phyloP scores from a whole-genome alignment of 2,797 vertebrate genomes.

The Phrynocephalus guinanensis region DNA sequence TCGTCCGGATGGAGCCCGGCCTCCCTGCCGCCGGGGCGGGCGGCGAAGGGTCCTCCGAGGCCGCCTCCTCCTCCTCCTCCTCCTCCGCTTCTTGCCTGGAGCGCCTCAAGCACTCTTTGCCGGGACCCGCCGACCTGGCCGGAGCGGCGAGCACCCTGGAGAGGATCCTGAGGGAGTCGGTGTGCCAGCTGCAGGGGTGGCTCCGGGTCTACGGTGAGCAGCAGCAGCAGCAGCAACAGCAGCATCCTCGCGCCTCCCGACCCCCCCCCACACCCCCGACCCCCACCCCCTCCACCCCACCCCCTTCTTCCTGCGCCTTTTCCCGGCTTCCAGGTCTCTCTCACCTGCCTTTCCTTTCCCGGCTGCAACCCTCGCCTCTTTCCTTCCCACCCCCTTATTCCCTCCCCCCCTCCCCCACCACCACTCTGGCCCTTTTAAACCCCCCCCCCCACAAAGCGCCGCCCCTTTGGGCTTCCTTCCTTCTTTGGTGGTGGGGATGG shows the following conservation, averaged over 20 bases:
- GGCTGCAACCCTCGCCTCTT: constrained; percentile 5
- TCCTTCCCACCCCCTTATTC: neutral
- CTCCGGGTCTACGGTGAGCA: constrained; percentile 90
- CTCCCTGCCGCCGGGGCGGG: constrained; percentile 40
- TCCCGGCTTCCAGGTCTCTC: no score
- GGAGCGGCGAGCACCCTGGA: constrained; percentile 82
- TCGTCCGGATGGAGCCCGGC: neutral
- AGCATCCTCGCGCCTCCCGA: fast-evolving
- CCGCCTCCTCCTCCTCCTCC: no score
- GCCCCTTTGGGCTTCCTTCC: neutral
- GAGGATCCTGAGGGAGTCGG: constrained; percentile 87
- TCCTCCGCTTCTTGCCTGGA: constrained; percentile 53
- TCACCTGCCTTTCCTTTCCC: neutral
- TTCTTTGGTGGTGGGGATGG: neutral
- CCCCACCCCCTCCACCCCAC: no score
- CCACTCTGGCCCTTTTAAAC: no score
- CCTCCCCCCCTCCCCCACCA: neutral
- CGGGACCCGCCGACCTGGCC: constrained; percentile 78
- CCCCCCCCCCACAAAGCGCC: neutral
- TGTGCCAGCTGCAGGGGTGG: constrained; percentile 94
- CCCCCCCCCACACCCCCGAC: fast-evolving
- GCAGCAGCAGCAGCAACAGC: neutral
- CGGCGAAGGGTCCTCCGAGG: constrained; percentile 53
- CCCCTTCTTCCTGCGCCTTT: neutral
- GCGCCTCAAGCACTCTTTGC: constrained; percentile 55